Conservation (phyloP, 2,797 vertebrate genomes). For the Calcarius lapponicus region DNA sequence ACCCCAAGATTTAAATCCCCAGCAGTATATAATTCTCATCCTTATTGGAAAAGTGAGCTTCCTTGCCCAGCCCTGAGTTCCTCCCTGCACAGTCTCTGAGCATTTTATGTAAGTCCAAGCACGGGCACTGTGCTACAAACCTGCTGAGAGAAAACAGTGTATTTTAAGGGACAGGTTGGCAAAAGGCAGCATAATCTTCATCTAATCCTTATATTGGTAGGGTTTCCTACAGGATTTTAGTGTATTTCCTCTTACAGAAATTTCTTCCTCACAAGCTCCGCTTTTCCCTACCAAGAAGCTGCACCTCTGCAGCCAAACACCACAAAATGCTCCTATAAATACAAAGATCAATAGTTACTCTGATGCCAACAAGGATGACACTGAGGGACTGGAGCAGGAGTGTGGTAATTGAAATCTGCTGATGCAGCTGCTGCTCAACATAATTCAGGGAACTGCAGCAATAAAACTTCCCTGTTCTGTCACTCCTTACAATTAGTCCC, state of each 20-base stretch:
- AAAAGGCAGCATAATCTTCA: neutral
- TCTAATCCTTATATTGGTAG: neutral
- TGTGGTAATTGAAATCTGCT: conserved; percentile 67
- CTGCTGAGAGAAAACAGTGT: neutral
- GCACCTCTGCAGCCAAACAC: conserved; percentile 15
- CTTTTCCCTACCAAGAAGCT: neutral
- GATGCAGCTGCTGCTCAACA: conserved; percentile 50
- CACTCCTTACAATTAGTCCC: conserved; percentile 59
- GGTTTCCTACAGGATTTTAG: neutral
- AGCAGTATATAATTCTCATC: neutral
- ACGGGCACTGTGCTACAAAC: neutral
- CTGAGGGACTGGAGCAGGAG: conserved; percentile 18
- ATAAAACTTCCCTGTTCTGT: conserved; percentile 53
- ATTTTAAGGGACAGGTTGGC: neutral
- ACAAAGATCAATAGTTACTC: conserved; percentile 58
- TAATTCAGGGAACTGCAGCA: conserved; percentile 67
- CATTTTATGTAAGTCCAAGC: neutral
- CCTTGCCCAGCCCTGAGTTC: neutral
- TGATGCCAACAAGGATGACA: conserved; percentile 60
- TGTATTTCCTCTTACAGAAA: neutral
- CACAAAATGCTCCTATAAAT: conserved; percentile 38
- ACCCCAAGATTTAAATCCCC: neutral
- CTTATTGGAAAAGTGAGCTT: neutral
- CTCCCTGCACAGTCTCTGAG: neutral
- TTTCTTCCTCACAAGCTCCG: neutral